These are phyloP conservation scores for Erythrocebus patas DNA, from an alignment of 2,113 vertebrate species.

Conservation along the genomic window DNA sequence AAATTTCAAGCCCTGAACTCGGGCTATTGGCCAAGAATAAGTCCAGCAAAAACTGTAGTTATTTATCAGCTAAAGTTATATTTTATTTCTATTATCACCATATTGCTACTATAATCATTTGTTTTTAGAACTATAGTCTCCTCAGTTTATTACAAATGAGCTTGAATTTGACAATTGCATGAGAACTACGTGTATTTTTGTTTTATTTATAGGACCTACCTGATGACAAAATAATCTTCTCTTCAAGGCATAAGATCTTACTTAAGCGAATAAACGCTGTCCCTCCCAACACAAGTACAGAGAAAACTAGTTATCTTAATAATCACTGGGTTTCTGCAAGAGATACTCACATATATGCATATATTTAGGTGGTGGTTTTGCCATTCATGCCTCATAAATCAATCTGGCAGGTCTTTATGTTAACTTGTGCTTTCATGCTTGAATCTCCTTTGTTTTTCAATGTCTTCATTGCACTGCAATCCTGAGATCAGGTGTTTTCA, in stretches of 20 bases:
- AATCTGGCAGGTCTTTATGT: conserved; percentile 46
- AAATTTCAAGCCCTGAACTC: neutral
- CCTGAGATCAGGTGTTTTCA: neutral
- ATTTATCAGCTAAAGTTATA: neutral
- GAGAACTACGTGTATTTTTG: neutral
- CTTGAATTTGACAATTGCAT: neutral
- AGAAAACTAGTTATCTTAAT: conserved; percentile 22
- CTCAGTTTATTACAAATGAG: neutral
- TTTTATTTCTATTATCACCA: neutral
- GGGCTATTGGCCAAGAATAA: neutral
- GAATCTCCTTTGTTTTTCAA: conserved; percentile 14
- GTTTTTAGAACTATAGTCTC: conserved; percentile 3
- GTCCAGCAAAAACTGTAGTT: neutral
- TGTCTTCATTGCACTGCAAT: neutral
- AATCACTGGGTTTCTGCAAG: neutral
- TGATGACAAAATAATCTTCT: conserved; percentile 47
- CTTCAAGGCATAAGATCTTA: conserved; percentile 28
- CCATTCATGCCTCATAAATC: conserved; percentile 53
- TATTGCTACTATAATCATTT: neutral
- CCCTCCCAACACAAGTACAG: neutral
- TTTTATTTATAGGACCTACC: neutral
- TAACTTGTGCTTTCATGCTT: neutral
- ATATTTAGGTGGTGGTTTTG: neutral
- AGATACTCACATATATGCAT: neutral
- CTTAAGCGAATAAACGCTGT: neutral